Evolutionary conservation across 2,113 vertebrate species (phyloP).

Genomic region (Rousettus leschenaultii): DNA sequence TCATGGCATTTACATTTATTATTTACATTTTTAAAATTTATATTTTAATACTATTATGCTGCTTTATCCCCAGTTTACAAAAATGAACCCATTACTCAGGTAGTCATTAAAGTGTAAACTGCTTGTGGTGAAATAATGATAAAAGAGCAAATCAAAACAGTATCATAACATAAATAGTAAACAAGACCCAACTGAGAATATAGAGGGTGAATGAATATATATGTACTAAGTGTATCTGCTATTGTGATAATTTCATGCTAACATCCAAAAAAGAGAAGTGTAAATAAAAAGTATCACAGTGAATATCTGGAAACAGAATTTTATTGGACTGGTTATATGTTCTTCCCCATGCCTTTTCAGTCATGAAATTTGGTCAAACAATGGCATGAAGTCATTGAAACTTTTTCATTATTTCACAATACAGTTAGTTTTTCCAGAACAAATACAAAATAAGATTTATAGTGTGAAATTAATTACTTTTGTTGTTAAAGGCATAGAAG

Average conservation of each 20-base stretch:
- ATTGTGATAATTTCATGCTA: not conserved
- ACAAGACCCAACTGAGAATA: not conserved
- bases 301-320: conserved; percentile 17
- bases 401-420: not conserved
- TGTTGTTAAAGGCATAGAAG: not conserved
- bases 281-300: not conserved
- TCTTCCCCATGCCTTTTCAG: not conserved
- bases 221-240: not conserved
- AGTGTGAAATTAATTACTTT: conserved; percentile 16
- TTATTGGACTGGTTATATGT: not conserved
- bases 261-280: not conserved
- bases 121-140: not conserved
- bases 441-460: conserved; percentile 25
- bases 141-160: not conserved
- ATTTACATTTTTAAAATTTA: not conserved
- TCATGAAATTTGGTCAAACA: conserved; percentile 38
- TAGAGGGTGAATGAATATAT: not conserved
- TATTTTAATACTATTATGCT: not conserved
- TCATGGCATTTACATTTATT: not conserved
- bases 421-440: conserved; percentile 17
- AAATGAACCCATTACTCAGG: conserved; percentile 35
- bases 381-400: conserved; percentile 14
- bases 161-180: not conserved
- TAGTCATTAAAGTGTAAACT: conserved; percentile 8
- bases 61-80: conserved; percentile 21